Percentiles rank a stretch among this genome's conserved stretches.
Evolutionary conservation across 2,888 invertebrate genomes (phyloP).

Genomic region (Cantharis rufa): DNA sequence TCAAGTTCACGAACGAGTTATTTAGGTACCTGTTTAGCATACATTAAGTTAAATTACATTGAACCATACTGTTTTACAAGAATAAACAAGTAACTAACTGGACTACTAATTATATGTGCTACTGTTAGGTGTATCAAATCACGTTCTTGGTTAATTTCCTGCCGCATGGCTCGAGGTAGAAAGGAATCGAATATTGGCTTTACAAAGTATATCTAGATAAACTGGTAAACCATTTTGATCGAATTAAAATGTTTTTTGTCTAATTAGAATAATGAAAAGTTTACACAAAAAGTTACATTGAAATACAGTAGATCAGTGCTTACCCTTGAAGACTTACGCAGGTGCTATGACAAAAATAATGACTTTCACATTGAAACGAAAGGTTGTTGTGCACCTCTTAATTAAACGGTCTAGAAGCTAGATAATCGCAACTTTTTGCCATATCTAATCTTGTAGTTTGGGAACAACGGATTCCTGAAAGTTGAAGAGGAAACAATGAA

Average conservation of each 20-base stretch:
- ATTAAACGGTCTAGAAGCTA: background rate
- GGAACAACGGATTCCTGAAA: background rate
- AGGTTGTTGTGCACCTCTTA: background rate
- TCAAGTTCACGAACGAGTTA: background rate
- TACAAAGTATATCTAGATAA: background rate
- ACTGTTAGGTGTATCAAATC: background rate
- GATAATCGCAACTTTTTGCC: background rate
- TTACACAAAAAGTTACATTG: background rate
- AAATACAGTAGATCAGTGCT: background rate
- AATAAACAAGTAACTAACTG: background rate
- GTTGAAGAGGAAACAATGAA: background rate
- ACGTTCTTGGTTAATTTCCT: background rate
- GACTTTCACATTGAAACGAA: background rate
- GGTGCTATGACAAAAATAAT: background rate
- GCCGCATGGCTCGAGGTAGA: background rate
- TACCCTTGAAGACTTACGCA: background rate
- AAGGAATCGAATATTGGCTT: background rate
- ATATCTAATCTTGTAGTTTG: background rate
- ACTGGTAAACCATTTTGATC: background rate
- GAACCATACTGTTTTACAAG: background rate
- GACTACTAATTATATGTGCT: background rate
- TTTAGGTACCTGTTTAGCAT: background rate
- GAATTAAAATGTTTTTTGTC: background rate
- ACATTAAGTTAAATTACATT: background rate
- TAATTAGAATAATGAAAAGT: background rate